Evolutionary conservation across 2,797 vertebrate genomes (phyloP).

Genomic region (Arrhamphus sclerolepis): DNA sequence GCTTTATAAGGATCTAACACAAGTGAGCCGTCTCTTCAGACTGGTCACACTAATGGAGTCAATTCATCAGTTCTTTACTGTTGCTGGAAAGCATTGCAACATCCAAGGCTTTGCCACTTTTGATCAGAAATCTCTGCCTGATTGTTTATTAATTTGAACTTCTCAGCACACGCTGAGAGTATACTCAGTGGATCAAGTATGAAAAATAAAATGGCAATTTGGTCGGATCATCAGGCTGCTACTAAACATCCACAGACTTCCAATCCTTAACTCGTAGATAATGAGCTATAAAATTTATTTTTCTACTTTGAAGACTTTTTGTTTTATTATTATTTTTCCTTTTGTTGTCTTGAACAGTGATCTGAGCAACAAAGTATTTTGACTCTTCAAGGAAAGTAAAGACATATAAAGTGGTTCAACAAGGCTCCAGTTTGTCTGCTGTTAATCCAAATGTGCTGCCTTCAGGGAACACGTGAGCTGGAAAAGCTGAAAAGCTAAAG

Average conservation of each 20-base stretch:
- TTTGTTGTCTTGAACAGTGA: conserved; percentile 34
- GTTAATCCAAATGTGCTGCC: conserved; percentile 79
- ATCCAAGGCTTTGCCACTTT: conserved; percentile 5
- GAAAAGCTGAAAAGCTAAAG: conserved; percentile 65
- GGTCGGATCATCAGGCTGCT: neutral
- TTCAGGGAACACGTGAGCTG: conserved; percentile 78
- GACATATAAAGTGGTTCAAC: conserved; percentile 60
- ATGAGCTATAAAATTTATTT: neutral
- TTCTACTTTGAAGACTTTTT: neutral
- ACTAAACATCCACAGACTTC: neutral
- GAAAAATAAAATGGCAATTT: conserved; percentile 1
- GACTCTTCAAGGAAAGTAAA: conserved; percentile 73
- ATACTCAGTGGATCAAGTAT: too few relatives aligned
- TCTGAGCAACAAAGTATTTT: conserved; percentile 61
- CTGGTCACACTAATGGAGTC: conserved; percentile 10
- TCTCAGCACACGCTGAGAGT: too few relatives aligned
- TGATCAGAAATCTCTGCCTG: conserved; percentile 5
- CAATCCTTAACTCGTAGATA: neutral
- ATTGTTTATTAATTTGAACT: neutral
- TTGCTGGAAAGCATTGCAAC: conserved; percentile 3
- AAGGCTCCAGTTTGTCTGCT: conserved; percentile 86
- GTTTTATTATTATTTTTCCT: conserved; percentile 2
- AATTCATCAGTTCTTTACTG: conserved; percentile 10
- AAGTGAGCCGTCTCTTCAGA: conserved; percentile 22
- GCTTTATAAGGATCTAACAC: conserved; percentile 10